A percentile compares a stretch with the other conserved stretches of the same genome.
phyloP scores from a whole-genome alignment of 2,888 invertebrate species.

The Agrochola circellaris region DNA sequence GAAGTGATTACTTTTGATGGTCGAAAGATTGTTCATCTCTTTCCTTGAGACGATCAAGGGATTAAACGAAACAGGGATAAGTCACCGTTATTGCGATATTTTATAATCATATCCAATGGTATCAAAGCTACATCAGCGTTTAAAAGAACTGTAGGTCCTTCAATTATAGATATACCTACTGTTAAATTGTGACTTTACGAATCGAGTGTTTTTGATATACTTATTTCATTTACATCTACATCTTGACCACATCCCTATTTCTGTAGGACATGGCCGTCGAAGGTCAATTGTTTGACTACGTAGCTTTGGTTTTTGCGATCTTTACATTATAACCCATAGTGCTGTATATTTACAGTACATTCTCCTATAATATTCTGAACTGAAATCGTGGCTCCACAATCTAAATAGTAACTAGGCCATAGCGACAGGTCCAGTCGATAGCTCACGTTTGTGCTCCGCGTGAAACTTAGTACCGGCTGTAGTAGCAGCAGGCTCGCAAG shows the following conservation, averaged over 20 bases:
- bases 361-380: conserved; percentile 12
- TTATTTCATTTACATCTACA: background rate
- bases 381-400: conserved; percentile 49
- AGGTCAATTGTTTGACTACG: background rate
- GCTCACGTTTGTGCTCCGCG: conserved; percentile 37
- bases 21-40: background rate
- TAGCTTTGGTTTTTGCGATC: conserved; percentile 10
- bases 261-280: background rate
- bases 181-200: background rate
- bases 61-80: background rate
- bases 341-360: background rate
- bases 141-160: background rate
- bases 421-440: conserved; percentile 50
- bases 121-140: background rate
- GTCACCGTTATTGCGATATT: background rate
- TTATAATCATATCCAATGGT: too few relatives aligned
- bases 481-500: background rate
- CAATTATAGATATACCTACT: background rate
- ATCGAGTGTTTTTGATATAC: background rate
- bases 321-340: background rate
- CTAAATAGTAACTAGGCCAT: conserved; percentile 45
- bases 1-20: background rate
- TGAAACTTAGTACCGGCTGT: conserved; percentile 36
- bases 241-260: conserved; percentile 12
- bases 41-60: background rate